These are phyloP conservation scores for Lichenostomus cassidix DNA, from an alignment of 2,113 vertebrate genomes.

Conservation along the genomic window DNA sequence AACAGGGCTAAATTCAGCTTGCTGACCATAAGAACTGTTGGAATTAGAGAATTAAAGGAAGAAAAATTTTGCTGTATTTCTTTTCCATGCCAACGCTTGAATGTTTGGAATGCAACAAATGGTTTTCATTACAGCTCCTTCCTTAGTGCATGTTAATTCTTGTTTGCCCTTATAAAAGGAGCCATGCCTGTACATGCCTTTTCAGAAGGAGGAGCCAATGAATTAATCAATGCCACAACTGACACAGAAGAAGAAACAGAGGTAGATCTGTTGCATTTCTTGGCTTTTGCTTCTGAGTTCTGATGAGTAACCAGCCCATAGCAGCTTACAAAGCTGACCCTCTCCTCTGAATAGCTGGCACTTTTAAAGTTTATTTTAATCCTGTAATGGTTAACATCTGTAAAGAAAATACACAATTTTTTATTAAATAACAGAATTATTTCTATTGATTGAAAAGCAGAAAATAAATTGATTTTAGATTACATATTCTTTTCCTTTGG, in stretches of 20 bases:
- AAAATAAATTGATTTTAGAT: not conserved
- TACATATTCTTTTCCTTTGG: not conserved
- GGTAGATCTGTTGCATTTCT: not conserved
- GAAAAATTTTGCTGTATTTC: not conserved
- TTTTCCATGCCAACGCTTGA: not conserved
- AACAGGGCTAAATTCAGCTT: not conserved
- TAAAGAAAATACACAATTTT: not conserved
- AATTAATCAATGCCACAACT: not conserved
- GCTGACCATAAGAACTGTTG: not conserved
- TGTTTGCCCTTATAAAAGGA: conserved; percentile 21
- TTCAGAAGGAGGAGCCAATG: not conserved
- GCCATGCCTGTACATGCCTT: not conserved
- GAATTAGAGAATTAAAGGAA: not conserved
- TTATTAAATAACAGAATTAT: not conserved
- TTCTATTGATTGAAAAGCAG: not conserved
- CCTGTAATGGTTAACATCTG: not conserved
- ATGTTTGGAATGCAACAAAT: conserved; percentile 25
- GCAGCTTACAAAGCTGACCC: not conserved
- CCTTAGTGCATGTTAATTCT: conserved; percentile 14
- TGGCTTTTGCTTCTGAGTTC: not conserved
- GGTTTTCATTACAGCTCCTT: conserved; percentile 36
- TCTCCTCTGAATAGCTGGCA: not conserved
- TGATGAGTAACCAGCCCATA: not conserved
- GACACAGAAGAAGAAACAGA: not conserved
- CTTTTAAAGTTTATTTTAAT: not conserved